Evolutionary conservation across 2,797 vertebrate genomes (phyloP), one percentile per base, ranked within the genome.

Genomic region (Lophotriccus pileatus): DNA sequence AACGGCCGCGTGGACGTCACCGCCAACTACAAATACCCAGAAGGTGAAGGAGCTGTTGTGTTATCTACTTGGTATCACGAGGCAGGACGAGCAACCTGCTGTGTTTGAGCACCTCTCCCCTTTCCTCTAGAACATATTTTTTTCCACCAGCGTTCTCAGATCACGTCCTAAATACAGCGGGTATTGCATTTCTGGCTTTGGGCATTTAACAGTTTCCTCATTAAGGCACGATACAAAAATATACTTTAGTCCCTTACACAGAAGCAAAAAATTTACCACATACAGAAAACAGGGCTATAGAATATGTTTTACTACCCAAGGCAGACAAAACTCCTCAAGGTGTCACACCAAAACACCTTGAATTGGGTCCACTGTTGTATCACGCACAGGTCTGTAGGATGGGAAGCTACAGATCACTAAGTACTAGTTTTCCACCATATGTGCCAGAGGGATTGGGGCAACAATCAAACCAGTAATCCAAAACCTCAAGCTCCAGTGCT

Each of bases 1-100:
- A 95, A 98, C 16, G 49, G 94, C 68, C 98, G 98, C 66, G 37
- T 87, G 56, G 97, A 98, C 94, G 89, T 99, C 97, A 99, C 99
- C 10, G 12, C 76, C 49, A 95, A 52, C 66, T 99, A 99, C 98
- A 99, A 99, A 96, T 92, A 98, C 56, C 89, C 60, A 30, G 99
- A 99, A 98, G 99, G 99, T 99, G 93, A 58, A 82, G 44, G 72
- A 88, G 69, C 50, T 63, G 34, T 18, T 52, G 37, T 36, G 15
- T 66, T 8, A 32, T 87, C 37, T 80, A 52, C 34, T 64, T 60
- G 0, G 37, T 73, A 39, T 60, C n/a, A 23, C 24, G 13, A 62
- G 50, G 28, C 39, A 37, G 62, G 32, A 46, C 14, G 27, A 50
- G n/a, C 16, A 46, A 55, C 14, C 13, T 49, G 7, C 39, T 86